phyloP scores from a whole-genome alignment of 1,140 invertebrate genomes.

The Tetranychus cinnabarinus region DNA sequence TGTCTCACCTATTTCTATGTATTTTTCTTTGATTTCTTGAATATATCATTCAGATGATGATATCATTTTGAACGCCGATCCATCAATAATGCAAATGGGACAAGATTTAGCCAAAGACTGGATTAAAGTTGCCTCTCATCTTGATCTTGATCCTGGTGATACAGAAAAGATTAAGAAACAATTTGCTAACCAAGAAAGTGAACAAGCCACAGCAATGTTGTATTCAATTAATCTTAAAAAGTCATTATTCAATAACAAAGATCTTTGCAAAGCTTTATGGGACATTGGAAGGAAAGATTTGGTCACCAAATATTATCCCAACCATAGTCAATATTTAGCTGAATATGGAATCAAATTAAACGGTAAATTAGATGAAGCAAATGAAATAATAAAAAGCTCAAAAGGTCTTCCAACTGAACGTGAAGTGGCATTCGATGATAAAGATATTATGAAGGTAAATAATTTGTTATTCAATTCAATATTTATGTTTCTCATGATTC shows the following conservation, averaged over 20 bases:
- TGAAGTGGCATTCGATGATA: conserved; percentile 38
- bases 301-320: conserved; percentile 62
- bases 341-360: conserved; percentile 50
- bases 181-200: conserved; percentile 47
- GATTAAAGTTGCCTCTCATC: conserved; percentile 46
- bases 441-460: conserved; percentile 37
- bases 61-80: conserved; percentile 30
- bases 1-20: not conserved
- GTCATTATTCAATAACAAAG: conserved; percentile 50
- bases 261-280: conserved; percentile 60
- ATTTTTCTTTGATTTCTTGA: not conserved
- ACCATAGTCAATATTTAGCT: conserved; percentile 48
- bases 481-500: not conserved
- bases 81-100: conserved; percentile 70
- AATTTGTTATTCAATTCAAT: not conserved
- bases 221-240: conserved; percentile 47
- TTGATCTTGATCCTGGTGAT: conserved; percentile 61
- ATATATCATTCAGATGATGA: not conserved
- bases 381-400: conserved; percentile 41
- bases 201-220: conserved; percentile 80
- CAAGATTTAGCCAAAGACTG: conserved; percentile 75
- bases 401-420: conserved; percentile 24
- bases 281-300: conserved; percentile 77
- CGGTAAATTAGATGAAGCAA: conserved; percentile 46
- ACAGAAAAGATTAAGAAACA: conserved; percentile 67